Percentiles rank a stretch among this genome's conserved stretches.
phyloP scores from a whole-genome alignment of 2,113 vertebrate species.

The Hippolais icterina region DNA sequence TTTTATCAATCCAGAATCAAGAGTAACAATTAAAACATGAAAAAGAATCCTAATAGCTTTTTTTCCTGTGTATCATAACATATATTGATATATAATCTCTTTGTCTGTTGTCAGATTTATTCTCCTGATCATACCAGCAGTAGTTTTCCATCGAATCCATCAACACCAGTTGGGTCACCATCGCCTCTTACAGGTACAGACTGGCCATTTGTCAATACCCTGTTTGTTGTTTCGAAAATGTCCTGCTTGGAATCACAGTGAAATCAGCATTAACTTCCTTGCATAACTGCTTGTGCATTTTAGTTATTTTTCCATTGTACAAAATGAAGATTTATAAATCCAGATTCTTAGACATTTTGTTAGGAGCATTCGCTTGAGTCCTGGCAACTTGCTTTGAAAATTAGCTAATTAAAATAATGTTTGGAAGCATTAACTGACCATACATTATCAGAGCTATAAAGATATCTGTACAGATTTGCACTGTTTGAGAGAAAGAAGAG shows the following conservation, averaged over 20 bases:
- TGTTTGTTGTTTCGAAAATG: background rate
- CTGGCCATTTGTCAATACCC: background rate
- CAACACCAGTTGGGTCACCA: constrained; percentile 95
- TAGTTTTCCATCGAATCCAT: constrained; percentile 98
- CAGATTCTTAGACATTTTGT: background rate
- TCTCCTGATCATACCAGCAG: constrained; percentile 99
- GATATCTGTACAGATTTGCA: background rate
- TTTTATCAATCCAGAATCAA: constrained; percentile 48
- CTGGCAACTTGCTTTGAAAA: background rate
- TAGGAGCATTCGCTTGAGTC: background rate
- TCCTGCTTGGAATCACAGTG: background rate
- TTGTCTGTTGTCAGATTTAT: constrained; percentile 88
- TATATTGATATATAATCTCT: constrained; percentile 12
- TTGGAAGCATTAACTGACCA: background rate
- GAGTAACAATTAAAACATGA: constrained; percentile 56
- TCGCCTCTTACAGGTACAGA: constrained; percentile 90
- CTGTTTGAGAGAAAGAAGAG: background rate
- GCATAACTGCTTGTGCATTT: background rate
- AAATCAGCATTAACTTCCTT: background rate
- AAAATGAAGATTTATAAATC: background rate
- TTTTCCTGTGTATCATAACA: background rate
- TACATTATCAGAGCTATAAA: background rate
- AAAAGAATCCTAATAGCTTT: constrained; percentile 48
- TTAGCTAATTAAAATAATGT: background rate
- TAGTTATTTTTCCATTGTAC: background rate